Evolutionary conservation across 2,797 vertebrate species (phyloP), one percentile per base, ranked within the genome.

Genomic region (Microctenopoma lineatum): DNA sequence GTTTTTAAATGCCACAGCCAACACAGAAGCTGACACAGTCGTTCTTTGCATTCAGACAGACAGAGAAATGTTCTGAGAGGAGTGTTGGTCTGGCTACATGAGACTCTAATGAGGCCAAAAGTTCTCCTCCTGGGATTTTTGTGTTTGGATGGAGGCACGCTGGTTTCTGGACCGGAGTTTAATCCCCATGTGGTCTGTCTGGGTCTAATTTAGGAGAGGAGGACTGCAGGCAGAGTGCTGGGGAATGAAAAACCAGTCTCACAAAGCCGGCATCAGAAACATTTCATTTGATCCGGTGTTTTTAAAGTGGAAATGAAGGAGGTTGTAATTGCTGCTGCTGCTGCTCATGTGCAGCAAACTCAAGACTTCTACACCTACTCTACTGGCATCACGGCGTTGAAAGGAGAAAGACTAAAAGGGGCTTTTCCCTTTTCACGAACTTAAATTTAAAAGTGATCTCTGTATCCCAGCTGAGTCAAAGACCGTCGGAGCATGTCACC

Each of bases 101-200:
- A 59, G 32, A 57, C 66, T 70, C 63, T 73, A 79, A 82, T 61
- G 74, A 80, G 78, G 76, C 83, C 84, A 77, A 60, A 62, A 69
- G 75, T 64, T 65, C 41, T 12, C 61, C 70, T 85, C 77, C 14
- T 42, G 80, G 75, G 71, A 77, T 75, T 66, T 44, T 75, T 21
- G 9, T 57, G 81, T 84, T 75, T 73, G 74, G 76, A 73, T 67
- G 66, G 70, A 75, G 61, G 38, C 65, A 39, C 6, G 41, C 73
- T 57, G 72, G 65, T 63, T 77, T 75, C 70, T 79, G 83, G 54
- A 80, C 68, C 4, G 0, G 62, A 50, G 48, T 73, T 64, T 54
- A 65, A 77, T 81, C 59, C 81, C 55, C 68, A 39, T 69, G 80
- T 68, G 78, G 80, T 63, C 72, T 41, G 55, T 69, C 62, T 32